These are phyloP conservation scores for Cerceris ruficornis DNA, from an alignment of 2,888 invertebrate genomes.

Conservation along the genomic window DNA sequence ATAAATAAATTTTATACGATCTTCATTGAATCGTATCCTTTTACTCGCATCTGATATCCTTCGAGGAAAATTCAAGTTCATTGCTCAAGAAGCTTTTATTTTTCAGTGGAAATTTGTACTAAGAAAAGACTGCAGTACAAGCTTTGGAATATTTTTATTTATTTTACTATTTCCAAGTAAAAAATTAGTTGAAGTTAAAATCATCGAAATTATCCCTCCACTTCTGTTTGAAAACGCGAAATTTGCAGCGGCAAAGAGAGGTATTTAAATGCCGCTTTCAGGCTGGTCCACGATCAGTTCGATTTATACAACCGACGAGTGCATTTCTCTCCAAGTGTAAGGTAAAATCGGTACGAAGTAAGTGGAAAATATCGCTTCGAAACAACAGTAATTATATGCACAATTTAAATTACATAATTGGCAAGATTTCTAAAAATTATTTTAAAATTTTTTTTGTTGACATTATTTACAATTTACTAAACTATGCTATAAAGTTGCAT, in stretches of 20 bases:
- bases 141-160: too few relatives aligned
- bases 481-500: too few relatives aligned
- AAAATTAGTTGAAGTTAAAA: neutral
- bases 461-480: too few relatives aligned
- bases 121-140: too few relatives aligned
- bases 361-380: neutral
- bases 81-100: too few relatives aligned
- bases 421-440: too few relatives aligned
- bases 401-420: neutral
- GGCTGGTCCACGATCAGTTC: conserved; percentile 61
- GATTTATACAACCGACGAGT: conserved; percentile 59
- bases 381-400: neutral
- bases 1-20: neutral
- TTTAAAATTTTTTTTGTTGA: too few relatives aligned
- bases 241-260: conserved; percentile 37
- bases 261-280: conserved; percentile 68
- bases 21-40: too few relatives aligned
- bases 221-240: conserved; percentile 26
- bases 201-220: conserved; percentile 18
- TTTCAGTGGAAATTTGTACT: too few relatives aligned
- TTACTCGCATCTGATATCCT: too few relatives aligned
- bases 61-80: too few relatives aligned
- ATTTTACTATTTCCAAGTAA: neutral
- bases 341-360: conserved; percentile 60
- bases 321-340: conserved; percentile 63